Evolutionary conservation across 2,113 vertebrate genomes (phyloP).

Genomic region (Zosterops japonicus): DNA sequence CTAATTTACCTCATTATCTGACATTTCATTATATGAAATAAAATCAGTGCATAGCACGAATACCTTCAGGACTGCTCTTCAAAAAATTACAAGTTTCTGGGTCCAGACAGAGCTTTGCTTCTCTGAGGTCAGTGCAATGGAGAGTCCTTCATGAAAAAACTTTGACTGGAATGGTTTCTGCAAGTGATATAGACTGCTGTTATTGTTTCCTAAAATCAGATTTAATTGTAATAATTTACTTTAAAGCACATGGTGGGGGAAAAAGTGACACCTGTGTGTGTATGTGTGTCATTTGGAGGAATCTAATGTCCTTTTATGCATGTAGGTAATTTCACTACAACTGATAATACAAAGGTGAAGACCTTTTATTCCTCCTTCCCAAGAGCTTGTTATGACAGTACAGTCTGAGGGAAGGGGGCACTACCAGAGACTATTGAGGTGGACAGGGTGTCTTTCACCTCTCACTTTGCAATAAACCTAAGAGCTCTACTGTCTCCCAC

Average conservation of each 20-base stretch:
- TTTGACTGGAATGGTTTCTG: not conserved
- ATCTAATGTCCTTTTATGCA: not conserved
- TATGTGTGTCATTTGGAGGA: not conserved
- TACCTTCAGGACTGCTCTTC: not conserved
- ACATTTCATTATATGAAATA: not conserved
- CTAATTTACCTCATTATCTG: not conserved
- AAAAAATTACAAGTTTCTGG: not conserved
- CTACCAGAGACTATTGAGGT: not conserved
- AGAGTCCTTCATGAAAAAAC: not conserved
- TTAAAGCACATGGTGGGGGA: accelerated
- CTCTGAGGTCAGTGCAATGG: not conserved
- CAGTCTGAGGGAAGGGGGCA: not conserved
- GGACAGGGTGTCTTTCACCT: not conserved
- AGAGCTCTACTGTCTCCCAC: not conserved
- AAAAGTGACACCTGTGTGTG: accelerated
- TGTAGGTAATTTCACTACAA: not conserved
- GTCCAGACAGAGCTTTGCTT: not conserved
- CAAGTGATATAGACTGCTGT: not conserved
- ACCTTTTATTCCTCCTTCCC: not conserved
- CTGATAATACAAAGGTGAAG: not conserved
- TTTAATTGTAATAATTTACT: not conserved
- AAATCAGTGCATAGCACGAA: not conserved
- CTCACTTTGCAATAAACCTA: not conserved
- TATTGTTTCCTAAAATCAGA: not conserved
- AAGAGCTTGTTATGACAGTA: not conserved